These are phyloP conservation scores for Apocrypta bakeri DNA, from an alignment of 1,140 invertebrate species.

Conservation along the genomic window DNA sequence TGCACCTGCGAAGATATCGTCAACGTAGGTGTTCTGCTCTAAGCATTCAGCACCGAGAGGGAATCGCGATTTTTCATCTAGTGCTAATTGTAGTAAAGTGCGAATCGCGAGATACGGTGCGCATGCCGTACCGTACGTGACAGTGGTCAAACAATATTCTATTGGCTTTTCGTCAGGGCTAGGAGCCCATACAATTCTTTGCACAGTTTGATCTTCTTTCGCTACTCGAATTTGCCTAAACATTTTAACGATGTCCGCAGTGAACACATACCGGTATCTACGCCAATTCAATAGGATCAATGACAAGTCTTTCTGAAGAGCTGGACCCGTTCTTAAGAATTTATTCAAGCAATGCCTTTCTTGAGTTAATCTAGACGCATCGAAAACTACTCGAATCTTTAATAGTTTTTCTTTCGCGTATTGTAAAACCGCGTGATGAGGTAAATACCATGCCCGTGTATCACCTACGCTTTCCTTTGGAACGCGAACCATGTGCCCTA, in stretches of 20 bases:
- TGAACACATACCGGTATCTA: conserved; percentile 18
- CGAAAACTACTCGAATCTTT: conserved; percentile 32
- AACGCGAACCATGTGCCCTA: conserved; percentile 34
- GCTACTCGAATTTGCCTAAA: conserved; percentile 44
- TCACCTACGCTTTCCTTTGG: background rate
- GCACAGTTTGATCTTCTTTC: conserved; percentile 39
- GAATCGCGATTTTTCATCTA: background rate
- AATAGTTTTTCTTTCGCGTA: too few species aligned
- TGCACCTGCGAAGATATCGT: background rate
- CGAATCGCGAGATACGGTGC: too few species aligned
- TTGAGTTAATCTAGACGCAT: background rate
- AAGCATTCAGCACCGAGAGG: background rate
- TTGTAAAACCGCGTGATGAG: conserved; percentile 36
- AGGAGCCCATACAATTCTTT: background rate
- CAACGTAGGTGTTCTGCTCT: background rate
- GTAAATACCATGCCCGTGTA: conserved; percentile 28
- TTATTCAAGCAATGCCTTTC: conserved; percentile 2
- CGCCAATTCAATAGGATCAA: background rate
- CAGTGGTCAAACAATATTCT: background rate
- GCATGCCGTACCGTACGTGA: background rate
- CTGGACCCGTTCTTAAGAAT: background rate
- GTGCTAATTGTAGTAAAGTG: background rate
- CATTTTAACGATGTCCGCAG: conserved; percentile 48
- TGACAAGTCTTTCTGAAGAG: conserved; percentile 8
- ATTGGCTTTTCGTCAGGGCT: background rate